Base-by-base conservation (phyloP, 2,888 invertebrate species). In the Bruchidius siliquastri region DNA sequence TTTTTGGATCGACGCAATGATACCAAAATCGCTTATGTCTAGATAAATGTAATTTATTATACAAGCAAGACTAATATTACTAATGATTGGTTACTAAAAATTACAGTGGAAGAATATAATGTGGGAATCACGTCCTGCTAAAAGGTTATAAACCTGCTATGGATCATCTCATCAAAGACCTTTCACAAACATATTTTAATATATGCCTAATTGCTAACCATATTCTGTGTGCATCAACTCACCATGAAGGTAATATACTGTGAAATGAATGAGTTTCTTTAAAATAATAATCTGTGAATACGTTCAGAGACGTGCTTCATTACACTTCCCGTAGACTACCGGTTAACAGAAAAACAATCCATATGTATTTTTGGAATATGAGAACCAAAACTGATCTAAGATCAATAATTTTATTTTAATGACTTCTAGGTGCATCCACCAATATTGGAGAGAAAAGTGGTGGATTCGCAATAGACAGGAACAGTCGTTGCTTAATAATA, bases 201-300 rank as follows among this genome's bases (percentile, higher is more conserved):
- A 77, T 80, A 80, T 80, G 78, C 79, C 78, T 79, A 78, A 80
- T 80, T 80, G 80, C 78, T 77, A 75, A 74, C 74, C 75, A 76
- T 75, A 77, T 75, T 67, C 49, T 49, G 49, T 3, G 49, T 49
- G 3, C 49, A 49, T 75, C 73, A 75, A 73, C 75, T 72, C 71
- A 73, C 70, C 70, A 74, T 32, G 71, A 68, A 22, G 72, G 71
- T 72, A 74, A 74, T 74, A 74, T 67, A 68, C 72, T 66, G 49
- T 13, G 72, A 71, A 74, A 71, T 74, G 74, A 74, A 72, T 74
- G 72, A 72, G 70, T 70, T 71, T 71, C 70, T 73, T 67, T 73
- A 32, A 71, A 73, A 71, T 73, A 73, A 73, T 68, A 22, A 68
- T 71, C 70, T 68, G 71, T 70, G 70, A 49, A 49, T 49, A 49